phyloP scores from a whole-genome alignment of 2,113 vertebrate species.

The Micronycteris hirsuta region DNA sequence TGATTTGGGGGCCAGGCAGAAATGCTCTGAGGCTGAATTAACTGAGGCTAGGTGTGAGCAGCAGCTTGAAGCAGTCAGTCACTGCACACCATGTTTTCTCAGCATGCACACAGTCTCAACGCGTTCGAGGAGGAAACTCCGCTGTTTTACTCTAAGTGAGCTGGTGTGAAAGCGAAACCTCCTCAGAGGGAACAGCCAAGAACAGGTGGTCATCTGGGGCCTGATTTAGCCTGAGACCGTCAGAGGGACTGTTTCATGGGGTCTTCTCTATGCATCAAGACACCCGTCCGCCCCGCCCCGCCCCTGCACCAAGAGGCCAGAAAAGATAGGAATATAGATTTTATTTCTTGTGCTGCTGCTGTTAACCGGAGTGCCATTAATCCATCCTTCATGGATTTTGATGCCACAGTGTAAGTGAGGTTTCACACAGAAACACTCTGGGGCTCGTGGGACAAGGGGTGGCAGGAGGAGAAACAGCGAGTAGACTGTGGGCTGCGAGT shows the following conservation, averaged over 20 bases:
- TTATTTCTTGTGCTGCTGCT: conserved; percentile 72
- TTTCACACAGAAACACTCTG: neutral
- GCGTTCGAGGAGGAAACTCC: neutral
- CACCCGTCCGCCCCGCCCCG: neutral
- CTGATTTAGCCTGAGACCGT: neutral
- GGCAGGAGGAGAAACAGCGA: neutral
- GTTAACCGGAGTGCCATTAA: conserved; percentile 20
- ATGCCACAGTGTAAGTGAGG: conserved; percentile 60
- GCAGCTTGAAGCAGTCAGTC: neutral
- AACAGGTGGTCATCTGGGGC: neutral
- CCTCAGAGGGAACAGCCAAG: neutral
- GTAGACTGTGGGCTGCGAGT: neutral
- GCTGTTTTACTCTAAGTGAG: neutral
- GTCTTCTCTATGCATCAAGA: neutral
- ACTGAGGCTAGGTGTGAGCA: neutral
- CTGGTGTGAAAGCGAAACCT: neutral
- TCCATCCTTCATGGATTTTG: neutral
- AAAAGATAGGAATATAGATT: conserved; percentile 45
- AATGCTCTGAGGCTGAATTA: neutral
- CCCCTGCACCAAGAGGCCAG: neutral
- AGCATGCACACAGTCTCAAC: rapidly evolving
- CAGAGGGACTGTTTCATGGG: neutral
- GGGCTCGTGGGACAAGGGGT: neutral
- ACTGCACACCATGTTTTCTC: neutral
- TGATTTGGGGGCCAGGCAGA: neutral